Conservation (phyloP, 1,140 invertebrate genomes). For the Scylla paramamosain region DNA sequence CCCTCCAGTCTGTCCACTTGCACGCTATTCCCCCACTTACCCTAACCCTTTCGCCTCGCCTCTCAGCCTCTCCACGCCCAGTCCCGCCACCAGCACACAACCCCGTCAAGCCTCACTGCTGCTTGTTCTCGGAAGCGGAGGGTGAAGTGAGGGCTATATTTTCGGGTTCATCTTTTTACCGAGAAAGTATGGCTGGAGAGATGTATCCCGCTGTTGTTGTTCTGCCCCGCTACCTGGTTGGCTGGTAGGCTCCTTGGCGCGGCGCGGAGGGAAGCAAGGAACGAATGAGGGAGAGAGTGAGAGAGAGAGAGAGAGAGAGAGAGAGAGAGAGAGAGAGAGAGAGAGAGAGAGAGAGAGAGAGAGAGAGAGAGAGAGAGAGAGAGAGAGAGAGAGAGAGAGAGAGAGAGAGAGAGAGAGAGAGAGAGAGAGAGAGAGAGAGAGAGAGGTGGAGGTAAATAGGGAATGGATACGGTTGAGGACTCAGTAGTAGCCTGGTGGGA, state of each 20-base stretch:
- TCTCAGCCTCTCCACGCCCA: neutral
- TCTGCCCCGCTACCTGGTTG: neutral
- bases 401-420: neutral
- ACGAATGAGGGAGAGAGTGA: slow-evolving; percentile 19
- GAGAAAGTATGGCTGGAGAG: neutral
- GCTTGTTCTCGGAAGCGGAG: neutral
- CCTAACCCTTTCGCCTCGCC: neutral
- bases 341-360: slow-evolving; percentile 16
- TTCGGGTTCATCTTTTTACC: neutral
- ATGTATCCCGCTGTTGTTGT: neutral
- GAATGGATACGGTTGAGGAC: neutral
- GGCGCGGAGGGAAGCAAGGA: neutral
- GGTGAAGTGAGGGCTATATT: neutral
- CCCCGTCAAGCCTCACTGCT: neutral
- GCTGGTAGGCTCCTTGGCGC: too few species aligned
- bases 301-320: neutral
- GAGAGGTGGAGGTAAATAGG: neutral
- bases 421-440: neutral
- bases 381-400: neutral
- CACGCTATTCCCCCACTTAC: neutral
- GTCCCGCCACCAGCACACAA: neutral
- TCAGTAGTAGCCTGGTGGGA: neutral
- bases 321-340: slow-evolving; percentile 25
- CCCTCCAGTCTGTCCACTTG: neutral
- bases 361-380: neutral